These are phyloP conservation scores for Nasonia vitripennis DNA, from an alignment of 1,140 invertebrate species.

Conservation along the genomic window DNA sequence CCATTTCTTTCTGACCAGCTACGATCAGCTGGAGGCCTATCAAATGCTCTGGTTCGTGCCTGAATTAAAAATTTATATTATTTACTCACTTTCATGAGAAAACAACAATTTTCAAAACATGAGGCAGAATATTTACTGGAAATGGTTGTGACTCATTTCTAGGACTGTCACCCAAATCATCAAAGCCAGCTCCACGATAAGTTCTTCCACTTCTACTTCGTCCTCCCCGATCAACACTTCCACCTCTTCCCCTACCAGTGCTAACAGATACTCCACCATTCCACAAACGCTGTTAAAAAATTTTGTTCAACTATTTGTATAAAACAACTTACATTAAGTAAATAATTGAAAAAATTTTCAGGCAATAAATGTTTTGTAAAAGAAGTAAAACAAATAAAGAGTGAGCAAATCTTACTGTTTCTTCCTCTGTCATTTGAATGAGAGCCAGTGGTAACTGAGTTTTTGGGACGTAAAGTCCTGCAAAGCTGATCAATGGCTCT, in stretches of 20 bases:
- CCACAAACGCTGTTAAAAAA: constrained; percentile 67
- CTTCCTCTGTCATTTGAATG: constrained; percentile 86
- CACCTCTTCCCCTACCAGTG: constrained; percentile 76
- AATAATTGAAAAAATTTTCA: background rate
- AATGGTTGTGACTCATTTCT: constrained; percentile 70
- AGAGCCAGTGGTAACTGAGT: constrained; percentile 86
- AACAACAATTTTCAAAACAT: constrained; percentile 35
- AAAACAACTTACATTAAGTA: no score
- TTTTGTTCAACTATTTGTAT: background rate
- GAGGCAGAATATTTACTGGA: constrained; percentile 59
- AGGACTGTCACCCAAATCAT: constrained; percentile 73
- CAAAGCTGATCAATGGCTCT: constrained; percentile 79
- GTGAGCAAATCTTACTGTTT: constrained; percentile 77
- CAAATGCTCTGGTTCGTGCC: constrained; percentile 69
- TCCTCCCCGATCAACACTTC: constrained; percentile 76
- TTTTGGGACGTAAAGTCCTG: constrained; percentile 84
- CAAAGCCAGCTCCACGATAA: constrained; percentile 76
- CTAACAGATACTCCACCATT: constrained; percentile 68
- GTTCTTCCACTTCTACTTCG: constrained; percentile 76
- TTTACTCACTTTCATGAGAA: constrained; percentile 19
- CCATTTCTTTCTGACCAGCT: constrained; percentile 81
- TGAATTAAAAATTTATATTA: constrained; percentile 50
- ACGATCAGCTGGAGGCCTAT: constrained; percentile 73
- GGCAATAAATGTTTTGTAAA: background rate
- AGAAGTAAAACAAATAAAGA: background rate